A percentile compares a stretch with the other conserved stretches of the same genome.
Evolutionary conservation across 2,888 invertebrate genomes (phyloP).

Genomic region (Nomada flava): DNA sequence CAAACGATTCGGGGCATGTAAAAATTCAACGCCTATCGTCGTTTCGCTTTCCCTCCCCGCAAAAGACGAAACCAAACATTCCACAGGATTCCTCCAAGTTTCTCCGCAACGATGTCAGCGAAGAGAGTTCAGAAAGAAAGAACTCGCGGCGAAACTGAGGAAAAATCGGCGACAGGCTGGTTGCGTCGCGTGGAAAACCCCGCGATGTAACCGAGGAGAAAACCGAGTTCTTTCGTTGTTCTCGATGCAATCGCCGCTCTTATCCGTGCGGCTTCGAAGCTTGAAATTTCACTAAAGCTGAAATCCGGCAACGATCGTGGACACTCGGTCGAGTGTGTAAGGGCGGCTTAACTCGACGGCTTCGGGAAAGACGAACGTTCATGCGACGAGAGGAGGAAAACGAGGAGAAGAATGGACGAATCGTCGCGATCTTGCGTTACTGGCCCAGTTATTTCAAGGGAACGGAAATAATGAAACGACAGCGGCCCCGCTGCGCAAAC

Average conservation of each 20-base stretch:
- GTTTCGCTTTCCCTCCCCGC: neutral
- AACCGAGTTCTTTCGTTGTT: neutral
- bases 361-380: conserved; percentile 26
- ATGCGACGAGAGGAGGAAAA: neutral
- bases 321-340: conserved; percentile 45
- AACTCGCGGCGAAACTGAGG: neutral
- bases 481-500: conserved; percentile 22
- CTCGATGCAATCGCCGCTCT: conserved; percentile 43
- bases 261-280: conserved; percentile 44
- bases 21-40: neutral
- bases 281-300: conserved; percentile 60
- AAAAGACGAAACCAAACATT: neutral
- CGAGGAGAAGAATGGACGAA: neutral
- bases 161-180: neutral
- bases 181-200: neutral
- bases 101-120: neutral
- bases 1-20: neutral
- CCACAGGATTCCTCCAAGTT: neutral
- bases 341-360: conserved; percentile 50
- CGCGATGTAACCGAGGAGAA: neutral
- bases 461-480: conserved; percentile 32
- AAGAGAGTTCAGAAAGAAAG: neutral
- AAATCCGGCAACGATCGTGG: conserved; percentile 57
- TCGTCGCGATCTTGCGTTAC: conserved; percentile 9
- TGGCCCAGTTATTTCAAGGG: conserved; percentile 27